Base-by-base conservation (phyloP, 2,113 vertebrate genomes). In the Ranitomeya imitator region DNA sequence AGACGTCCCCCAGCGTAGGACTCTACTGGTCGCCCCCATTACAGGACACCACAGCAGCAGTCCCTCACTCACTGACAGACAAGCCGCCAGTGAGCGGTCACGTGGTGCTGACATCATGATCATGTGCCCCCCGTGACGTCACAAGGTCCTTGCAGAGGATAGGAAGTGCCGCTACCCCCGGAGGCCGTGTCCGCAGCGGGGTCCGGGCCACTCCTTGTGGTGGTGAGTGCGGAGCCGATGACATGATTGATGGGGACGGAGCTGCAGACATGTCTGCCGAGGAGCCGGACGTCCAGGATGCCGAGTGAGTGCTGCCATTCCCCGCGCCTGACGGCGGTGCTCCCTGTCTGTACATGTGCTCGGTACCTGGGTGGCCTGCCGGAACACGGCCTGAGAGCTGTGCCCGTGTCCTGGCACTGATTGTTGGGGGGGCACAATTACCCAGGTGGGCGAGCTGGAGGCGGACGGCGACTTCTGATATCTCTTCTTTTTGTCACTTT, bases 231-330 rank as follows among this genome's bases (percentile, higher is more conserved):
- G 18, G 31, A 71, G 21, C 31, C 87, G 60, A 88, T 88, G 87
- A 78, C 73, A 88, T 84, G 87, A 77, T 84, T 78, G 71, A 88
- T 78, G 87, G 87, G 87, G 87, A 83, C 77, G 87, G 80, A 37
- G 71, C 87, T 55, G 87, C 69, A 84, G 81, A 77, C 61, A 88
- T 88, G 87, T 77, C 52, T 37, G 76, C 54, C 31, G 87, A 88
- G 57, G 81, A 84, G 79, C 23, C 87, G n/a, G 81, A 88, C 21
- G 54, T 83, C 26, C 80, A 78, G 37, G 51, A 88, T 88, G 87
- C 37, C 59, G 80, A 88, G 87, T 88, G 51, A 88, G 87, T 88
- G 63, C 19, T n/a, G 65, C 23, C 14, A 14, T 15, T 23, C 0
- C 23, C n/a, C 51, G 51, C 3, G 73, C 45, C 26, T 31, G 26